These are phyloP conservation scores for Fratercula arctica DNA, from an alignment of 2,797 vertebrate species.

Conservation along the genomic window DNA sequence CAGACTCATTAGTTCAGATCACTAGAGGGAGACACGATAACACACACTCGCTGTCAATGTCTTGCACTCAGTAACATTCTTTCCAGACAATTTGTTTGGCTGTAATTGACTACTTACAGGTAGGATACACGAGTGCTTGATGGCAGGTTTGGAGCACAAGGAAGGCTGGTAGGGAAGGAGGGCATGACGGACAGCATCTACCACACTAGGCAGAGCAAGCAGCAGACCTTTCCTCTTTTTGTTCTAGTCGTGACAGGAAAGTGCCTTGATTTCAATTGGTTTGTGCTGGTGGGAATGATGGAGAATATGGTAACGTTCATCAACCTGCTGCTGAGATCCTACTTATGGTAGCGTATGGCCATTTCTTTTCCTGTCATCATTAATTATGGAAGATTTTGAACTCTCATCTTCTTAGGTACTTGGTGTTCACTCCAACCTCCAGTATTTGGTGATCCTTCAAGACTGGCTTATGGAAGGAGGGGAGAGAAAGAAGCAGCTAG, in stretches of 20 bases:
- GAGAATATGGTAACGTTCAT: neutral
- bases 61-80: neutral
- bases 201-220: neutral
- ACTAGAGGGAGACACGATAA: constrained; percentile 50
- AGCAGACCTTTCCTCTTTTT: neutral
- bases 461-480: neutral
- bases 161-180: neutral
- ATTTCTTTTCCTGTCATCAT: neutral
- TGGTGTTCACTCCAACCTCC: neutral
- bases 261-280: neutral
- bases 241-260: neutral
- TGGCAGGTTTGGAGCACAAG: neutral
- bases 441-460: neutral
- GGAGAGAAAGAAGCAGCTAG: neutral
- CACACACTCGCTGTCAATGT: neutral
- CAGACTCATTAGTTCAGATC: neutral
- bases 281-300: neutral
- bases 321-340: neutral
- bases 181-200: neutral
- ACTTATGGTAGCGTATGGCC: neutral
- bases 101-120: neutral
- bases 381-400: neutral
- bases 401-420: neutral
- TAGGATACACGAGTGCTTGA: neutral
- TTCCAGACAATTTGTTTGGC: neutral